Evolutionary conservation across 2,113 vertebrate species (phyloP).

Genomic region (Cyprinodon tularosa): DNA sequence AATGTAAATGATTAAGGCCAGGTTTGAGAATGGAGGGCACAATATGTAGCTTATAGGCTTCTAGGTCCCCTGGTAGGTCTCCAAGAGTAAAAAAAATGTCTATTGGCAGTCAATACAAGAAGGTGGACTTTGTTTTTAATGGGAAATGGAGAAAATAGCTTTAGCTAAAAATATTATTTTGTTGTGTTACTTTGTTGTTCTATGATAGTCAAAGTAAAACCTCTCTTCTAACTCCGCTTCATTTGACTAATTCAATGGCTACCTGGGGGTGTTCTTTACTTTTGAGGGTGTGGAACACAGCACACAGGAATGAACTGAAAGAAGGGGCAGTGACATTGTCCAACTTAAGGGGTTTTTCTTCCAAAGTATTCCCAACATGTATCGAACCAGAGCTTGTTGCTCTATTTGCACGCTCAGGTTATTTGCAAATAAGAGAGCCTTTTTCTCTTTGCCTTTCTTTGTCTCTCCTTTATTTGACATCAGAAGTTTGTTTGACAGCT

Average conservation of each 20-base stretch:
- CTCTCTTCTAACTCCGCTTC: conserved; percentile 22
- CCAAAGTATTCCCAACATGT: conserved; percentile 64
- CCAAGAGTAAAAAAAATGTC: conserved; percentile 62
- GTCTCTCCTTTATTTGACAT: conserved; percentile 43
- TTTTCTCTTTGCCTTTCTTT: conserved; percentile 17
- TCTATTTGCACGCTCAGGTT: conserved; percentile 48
- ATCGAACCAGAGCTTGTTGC: conserved; percentile 41
- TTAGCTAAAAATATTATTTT: conserved; percentile 40
- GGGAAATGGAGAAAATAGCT: conserved; percentile 34
- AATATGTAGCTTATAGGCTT: conserved; percentile 73
- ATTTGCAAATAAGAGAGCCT: conserved; percentile 54
- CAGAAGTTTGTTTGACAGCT: conserved; percentile 38
- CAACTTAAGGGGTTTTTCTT: conserved; percentile 56
- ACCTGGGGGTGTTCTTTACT: conserved; percentile 52
- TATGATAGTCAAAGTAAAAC: conserved; percentile 15
- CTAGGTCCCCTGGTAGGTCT: conserved; percentile 71
- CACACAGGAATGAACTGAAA: conserved; percentile 61
- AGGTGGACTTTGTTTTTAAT: conserved; percentile 47
- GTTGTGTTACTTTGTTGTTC: conserved; percentile 12
- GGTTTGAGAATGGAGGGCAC: conserved; percentile 76
- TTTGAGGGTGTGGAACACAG: conserved; percentile 41
- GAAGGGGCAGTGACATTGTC: conserved; percentile 72
- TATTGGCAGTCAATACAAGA: conserved; percentile 50
- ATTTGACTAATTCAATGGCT: conserved; percentile 39
- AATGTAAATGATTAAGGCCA: conserved; percentile 82